These are phyloP conservation scores for Pterophyllum scalare DNA, from an alignment of 2,113 vertebrate genomes.

Conservation along the genomic window DNA sequence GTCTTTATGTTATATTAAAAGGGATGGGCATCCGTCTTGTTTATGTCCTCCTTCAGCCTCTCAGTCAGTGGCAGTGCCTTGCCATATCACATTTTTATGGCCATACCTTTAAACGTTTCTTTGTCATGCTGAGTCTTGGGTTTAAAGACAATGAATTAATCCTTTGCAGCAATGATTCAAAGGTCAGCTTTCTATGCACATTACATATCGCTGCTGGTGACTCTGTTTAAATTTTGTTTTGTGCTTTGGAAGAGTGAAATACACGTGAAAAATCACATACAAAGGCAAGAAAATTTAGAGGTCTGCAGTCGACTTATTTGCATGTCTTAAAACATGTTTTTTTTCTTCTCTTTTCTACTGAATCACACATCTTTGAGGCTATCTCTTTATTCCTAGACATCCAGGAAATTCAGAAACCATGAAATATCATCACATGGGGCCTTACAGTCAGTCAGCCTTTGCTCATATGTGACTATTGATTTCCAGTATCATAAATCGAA, in stretches of 20 bases:
- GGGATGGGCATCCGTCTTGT: constrained; percentile 79
- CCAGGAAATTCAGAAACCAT: constrained; percentile 8
- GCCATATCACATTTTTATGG: constrained; percentile 79
- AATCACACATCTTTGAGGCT: background rate
- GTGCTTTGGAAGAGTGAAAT: background rate
- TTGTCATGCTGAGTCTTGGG: constrained; percentile 66
- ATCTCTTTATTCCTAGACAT: background rate
- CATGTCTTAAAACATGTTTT: background rate
- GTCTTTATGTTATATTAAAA: constrained; percentile 81
- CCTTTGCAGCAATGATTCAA: constrained; percentile 65
- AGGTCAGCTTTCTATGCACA: constrained; percentile 15
- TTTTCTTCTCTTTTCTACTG: background rate
- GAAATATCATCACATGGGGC: background rate
- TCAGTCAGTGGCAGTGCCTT: constrained; percentile 78
- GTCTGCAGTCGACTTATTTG: background rate
- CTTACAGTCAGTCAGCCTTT: constrained; percentile 14
- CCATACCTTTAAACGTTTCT: constrained; percentile 72
- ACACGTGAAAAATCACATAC: background rate
- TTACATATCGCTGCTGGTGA: constrained; percentile 5
- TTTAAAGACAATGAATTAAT: constrained; percentile 72
- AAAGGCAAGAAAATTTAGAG: background rate
- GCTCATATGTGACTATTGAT: constrained; percentile 38
- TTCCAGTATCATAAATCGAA: constrained; percentile 38
- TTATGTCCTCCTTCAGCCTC: constrained; percentile 75
- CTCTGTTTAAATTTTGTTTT: background rate